A percentile compares a stretch with the other conserved stretches of the same genome.
phyloP scores from a whole-genome alignment of 2,888 invertebrate genomes.

The Alloscopus bannaensis region DNA sequence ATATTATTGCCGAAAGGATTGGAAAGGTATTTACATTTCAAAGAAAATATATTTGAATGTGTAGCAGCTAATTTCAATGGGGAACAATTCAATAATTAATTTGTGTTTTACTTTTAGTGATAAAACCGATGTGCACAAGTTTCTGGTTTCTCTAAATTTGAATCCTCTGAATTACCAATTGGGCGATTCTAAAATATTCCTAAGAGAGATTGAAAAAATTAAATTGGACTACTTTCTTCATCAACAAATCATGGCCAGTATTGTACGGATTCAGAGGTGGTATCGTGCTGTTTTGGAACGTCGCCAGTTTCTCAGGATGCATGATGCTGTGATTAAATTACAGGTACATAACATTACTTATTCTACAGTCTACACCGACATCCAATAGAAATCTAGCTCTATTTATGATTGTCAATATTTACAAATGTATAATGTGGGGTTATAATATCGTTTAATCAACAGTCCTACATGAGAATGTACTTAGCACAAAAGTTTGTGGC shows the following conservation, averaged over 20 bases:
- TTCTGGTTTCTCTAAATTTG: slow-evolving; percentile 88
- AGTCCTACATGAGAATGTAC: slow-evolving; percentile 83
- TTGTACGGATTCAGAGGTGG: slow-evolving; percentile 94
- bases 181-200: slow-evolving; percentile 91
- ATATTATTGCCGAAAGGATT: slow-evolving; percentile 92
- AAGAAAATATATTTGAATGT: too few relatives aligned
- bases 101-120: slow-evolving; percentile 82
- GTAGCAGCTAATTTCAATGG: slow-evolving; percentile 5
- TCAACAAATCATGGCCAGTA: slow-evolving; percentile 94
- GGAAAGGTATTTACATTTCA: slow-evolving; percentile 78
- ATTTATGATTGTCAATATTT: background rate
- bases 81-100: slow-evolving; percentile 26
- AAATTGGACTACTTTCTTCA: slow-evolving; percentile 94
- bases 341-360: slow-evolving; percentile 77
- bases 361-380: background rate
- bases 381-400: background rate
- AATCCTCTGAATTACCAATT: slow-evolving; percentile 94
- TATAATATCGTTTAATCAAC: slow-evolving; percentile 66
- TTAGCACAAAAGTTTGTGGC: slow-evolving; percentile 79
- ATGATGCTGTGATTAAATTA: slow-evolving; percentile 84
- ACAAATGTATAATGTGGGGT: slow-evolving; percentile 25
- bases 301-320: slow-evolving; percentile 84
- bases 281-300: slow-evolving; percentile 88
- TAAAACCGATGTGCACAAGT: slow-evolving; percentile 89
- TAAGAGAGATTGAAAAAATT: slow-evolving; percentile 95